Evolutionary conservation across 2,888 invertebrate species (phyloP), one percentile per base, ranked within the genome.

Genomic region (Polymixis flavicincta): DNA sequence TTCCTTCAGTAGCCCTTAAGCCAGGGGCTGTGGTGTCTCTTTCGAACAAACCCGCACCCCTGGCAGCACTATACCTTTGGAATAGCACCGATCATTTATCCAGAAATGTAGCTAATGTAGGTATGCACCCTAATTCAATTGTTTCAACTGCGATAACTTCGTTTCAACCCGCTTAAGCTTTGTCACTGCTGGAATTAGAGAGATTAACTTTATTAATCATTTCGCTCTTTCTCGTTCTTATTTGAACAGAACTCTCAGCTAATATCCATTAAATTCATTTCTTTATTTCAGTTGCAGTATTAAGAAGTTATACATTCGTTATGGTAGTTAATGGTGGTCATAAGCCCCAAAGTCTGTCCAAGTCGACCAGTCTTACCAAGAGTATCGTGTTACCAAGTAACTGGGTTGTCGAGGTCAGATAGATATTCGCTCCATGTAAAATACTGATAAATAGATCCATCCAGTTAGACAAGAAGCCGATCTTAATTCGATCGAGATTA

Each of bases 121-220:
- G 54, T 73, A 66, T 74, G 77, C 71, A 78, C 70, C 74, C 68
- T 71, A 77, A 76, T 71, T 75, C 82, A 85, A 85, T 83, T 76
- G 78, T 85, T 83, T 71, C 71, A 82, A 37, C 72, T 78, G 76
- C 76, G 69, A 83, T 84, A 73, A 78, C 76, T 78, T 71, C 63
- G 72, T 88, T 87, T 68, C 64, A 68, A 66, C 74, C 74, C 79
- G 87, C 71, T 78, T 78, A 66, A 76, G 67, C 83, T 78, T 76
- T 80, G 75, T 88, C 60, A 76, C 76, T 86, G 66, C 57, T 72
- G 52, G 70, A 72, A 72, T 74, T 70, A 74, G 55, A 66, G 57
- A 71, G 59, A 82, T 82, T 69, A 82, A 76, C 76, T 71, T n/a
- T n/a, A n/a, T n/a, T n/a, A n/a, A 82, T 61, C 83, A 67, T 68